Evolutionary conservation across 2,113 vertebrate species (phyloP).

Genomic region (Coturnix japonica): DNA sequence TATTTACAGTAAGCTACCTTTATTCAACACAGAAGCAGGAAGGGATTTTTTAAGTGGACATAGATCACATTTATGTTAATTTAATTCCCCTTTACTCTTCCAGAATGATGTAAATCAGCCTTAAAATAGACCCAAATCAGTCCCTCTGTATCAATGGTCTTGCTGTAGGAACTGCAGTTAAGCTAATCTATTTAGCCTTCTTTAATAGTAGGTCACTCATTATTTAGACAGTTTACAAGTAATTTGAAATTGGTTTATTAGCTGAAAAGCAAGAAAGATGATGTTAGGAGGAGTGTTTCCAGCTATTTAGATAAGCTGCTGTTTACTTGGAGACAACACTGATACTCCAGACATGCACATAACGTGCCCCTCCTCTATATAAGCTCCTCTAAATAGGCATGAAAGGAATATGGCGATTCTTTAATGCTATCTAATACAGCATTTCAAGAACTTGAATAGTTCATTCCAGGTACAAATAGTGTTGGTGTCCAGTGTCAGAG

Average conservation of each 20-base stretch:
- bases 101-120: conserved; percentile 50
- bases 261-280: background rate
- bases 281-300: background rate
- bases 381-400: background rate
- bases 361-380: background rate
- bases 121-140: background rate
- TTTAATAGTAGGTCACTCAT: conserved; percentile 37
- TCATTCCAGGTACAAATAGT: background rate
- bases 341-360: background rate
- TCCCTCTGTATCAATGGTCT: background rate
- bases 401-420: background rate
- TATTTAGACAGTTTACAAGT: conserved; percentile 42
- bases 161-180: background rate
- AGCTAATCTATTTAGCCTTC: background rate
- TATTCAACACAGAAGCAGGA: conserved; percentile 44
- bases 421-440: background rate
- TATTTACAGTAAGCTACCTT: conserved; percentile 62
- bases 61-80: conserved; percentile 64
- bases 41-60: conserved; percentile 31
- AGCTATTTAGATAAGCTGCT: background rate
- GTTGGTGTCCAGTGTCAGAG: background rate
- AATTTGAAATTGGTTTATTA: conserved; percentile 25
- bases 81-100: conserved; percentile 44
- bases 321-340: background rate
- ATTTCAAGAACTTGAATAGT: background rate